Conservation (phyloP, 2,113 vertebrate genomes). For the Podilymbus podiceps region DNA sequence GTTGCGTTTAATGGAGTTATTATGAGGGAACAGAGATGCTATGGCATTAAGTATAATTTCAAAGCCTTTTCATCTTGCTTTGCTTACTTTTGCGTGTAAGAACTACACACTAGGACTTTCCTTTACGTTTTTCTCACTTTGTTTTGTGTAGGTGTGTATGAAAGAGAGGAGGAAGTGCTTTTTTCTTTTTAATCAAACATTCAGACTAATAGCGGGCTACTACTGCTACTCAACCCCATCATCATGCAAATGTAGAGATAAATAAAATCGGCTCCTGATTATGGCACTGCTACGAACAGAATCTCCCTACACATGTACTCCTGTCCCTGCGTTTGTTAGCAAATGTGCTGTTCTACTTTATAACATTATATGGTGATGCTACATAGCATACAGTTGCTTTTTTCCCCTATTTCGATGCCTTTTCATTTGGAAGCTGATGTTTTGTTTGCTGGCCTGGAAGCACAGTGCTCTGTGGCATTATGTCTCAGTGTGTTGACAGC, state of each 20-base stretch:
- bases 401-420: neutral
- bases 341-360: neutral
- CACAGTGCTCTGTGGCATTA: neutral
- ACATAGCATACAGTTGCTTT: neutral
- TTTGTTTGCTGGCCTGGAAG: constrained; percentile 15
- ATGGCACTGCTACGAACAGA: neutral
- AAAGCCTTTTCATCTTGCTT: constrained; percentile 5
- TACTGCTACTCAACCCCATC: neutral
- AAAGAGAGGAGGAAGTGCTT: neutral
- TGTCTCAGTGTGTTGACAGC: constrained; percentile 4
- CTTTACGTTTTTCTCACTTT: neutral
- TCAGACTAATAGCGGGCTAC: neutral
- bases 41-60: constrained; percentile 16
- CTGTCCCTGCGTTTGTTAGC: neutral
- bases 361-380: neutral
- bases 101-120: neutral
- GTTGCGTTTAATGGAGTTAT: neutral
- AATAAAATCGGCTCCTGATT: neutral
- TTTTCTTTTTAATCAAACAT: neutral
- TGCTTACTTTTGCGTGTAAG: neutral
- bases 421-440: constrained; percentile 5
- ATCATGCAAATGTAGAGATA: neutral
- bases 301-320: neutral
- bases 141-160: neutral
- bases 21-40: neutral